A percentile compares a stretch with the other conserved stretches of the same genome.
These are phyloP conservation scores for Tricholaema leucomelas DNA, from an alignment of 2,113 vertebrate genomes.

Conservation along the genomic window DNA sequence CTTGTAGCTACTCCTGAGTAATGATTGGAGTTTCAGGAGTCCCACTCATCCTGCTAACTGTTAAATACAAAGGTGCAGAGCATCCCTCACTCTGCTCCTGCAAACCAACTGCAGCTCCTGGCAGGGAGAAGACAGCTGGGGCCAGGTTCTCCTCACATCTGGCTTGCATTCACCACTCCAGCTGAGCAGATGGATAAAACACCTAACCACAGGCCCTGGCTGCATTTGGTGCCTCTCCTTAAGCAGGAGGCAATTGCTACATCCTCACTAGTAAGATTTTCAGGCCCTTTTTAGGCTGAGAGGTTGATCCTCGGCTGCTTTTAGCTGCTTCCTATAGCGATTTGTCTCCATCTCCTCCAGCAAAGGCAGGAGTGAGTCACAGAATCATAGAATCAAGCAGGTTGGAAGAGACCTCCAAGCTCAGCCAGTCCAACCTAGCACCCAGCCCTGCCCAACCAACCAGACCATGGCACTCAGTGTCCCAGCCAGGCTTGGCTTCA, in stretches of 20 bases:
- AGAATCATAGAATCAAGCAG: no score
- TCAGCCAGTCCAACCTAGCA: no score
- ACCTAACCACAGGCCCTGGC: neutral
- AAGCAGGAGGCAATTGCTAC: neutral
- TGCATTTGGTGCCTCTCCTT: neutral
- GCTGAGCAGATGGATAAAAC: neutral
- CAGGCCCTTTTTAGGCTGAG: neutral
- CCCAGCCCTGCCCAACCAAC: no score
- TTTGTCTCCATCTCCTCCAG: neutral
- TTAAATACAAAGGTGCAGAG: neutral
- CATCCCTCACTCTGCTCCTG: neutral
- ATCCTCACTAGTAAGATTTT: neutral
- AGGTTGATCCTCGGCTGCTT: neutral
- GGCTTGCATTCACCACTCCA: neutral
- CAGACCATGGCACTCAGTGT: no score
- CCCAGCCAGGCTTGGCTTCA: no score
- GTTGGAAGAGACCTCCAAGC: no score
- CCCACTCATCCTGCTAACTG: neutral
- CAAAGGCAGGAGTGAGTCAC: no score
- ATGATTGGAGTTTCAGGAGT: neutral
- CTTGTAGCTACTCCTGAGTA: no score
- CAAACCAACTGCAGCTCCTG: neutral
- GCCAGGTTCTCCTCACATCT: neutral
- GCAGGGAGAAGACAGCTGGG: neutral
- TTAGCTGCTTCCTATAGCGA: neutral